Percentiles rank a stretch among this genome's conserved stretches.
Conservation (phyloP, 2,797 vertebrate species). For the Tragelaphus oryx region DNA sequence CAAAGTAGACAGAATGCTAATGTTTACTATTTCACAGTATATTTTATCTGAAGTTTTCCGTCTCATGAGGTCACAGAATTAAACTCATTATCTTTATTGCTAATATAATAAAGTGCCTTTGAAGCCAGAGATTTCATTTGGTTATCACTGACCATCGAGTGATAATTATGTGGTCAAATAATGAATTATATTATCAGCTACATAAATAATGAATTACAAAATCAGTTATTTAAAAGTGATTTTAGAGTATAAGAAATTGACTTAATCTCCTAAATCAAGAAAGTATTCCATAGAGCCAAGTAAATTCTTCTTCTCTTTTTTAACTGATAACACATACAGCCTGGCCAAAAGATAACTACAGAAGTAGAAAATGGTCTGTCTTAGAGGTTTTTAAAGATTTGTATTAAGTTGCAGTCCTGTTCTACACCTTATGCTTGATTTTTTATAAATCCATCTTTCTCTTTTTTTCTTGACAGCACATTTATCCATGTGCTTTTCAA, state of each 20-base stretch:
- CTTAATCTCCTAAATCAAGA: not conserved
- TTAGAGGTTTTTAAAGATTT: not conserved
- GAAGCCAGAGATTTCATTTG: constrained; percentile 17
- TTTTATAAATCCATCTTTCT: not conserved
- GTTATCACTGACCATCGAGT: not conserved
- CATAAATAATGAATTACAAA: constrained; percentile 25
- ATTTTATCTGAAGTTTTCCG: constrained; percentile 11
- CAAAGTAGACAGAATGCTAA: not conserved
- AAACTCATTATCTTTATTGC: not conserved
- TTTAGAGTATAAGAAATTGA: not conserved
- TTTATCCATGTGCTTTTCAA: not conserved
- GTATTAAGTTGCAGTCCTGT: not conserved
- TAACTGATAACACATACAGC: not conserved
- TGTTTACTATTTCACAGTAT: not conserved
- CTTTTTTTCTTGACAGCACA: not conserved
- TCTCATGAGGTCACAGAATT: not conserved
- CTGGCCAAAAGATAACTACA: not conserved
- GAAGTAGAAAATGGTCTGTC: not conserved
- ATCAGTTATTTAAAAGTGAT: constrained; percentile 15
- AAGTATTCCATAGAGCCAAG: not conserved
- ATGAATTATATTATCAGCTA: constrained; percentile 10
- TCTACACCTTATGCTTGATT: not conserved
- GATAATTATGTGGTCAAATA: constrained; percentile 28
- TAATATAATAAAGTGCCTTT: not conserved
- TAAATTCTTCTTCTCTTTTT: not conserved